phyloP scores from a whole-genome alignment of 2,113 vertebrate genomes.

The Rhinopomastus cyanomelas region DNA sequence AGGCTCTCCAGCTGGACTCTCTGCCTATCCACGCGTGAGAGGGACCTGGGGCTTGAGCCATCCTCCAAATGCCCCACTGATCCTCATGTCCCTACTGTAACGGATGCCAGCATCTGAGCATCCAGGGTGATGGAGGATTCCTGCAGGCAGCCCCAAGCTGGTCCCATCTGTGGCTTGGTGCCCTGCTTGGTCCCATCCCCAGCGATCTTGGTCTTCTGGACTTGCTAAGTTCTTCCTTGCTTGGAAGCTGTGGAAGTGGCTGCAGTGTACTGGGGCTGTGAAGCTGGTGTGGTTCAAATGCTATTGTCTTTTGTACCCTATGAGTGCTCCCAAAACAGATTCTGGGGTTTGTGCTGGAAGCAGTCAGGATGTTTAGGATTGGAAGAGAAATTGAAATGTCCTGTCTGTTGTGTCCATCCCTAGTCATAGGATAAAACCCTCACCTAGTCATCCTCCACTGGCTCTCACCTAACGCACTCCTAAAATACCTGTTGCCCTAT shows the following conservation, averaged over 20 bases:
- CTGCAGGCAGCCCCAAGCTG: neutral
- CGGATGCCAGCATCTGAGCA: neutral
- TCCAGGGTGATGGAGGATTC: neutral
- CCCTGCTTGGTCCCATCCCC: rapidly evolving
- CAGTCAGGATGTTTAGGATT: neutral
- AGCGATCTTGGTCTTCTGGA: rapidly evolving
- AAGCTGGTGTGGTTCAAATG: neutral
- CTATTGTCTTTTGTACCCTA: neutral
- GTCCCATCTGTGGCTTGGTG: neutral
- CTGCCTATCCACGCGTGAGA: neutral
- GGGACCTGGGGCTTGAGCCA: neutral
- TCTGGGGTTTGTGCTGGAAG: neutral
- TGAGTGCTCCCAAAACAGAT: neutral
- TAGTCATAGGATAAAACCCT: neutral
- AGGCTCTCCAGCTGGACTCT: neutral
- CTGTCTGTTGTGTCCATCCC: neutral
- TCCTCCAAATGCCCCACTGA: rapidly evolving
- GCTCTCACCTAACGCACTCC: neutral
- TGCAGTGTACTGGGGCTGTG: neutral
- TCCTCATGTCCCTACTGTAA: neutral
- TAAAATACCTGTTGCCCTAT: rapidly evolving
- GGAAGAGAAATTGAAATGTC: neutral
- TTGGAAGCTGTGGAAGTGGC: neutral
- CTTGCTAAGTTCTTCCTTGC: neutral
- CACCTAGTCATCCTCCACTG: neutral